Base-by-base conservation (phyloP, 2,888 invertebrate species). In the Sphaerophoria rueppellii region DNA sequence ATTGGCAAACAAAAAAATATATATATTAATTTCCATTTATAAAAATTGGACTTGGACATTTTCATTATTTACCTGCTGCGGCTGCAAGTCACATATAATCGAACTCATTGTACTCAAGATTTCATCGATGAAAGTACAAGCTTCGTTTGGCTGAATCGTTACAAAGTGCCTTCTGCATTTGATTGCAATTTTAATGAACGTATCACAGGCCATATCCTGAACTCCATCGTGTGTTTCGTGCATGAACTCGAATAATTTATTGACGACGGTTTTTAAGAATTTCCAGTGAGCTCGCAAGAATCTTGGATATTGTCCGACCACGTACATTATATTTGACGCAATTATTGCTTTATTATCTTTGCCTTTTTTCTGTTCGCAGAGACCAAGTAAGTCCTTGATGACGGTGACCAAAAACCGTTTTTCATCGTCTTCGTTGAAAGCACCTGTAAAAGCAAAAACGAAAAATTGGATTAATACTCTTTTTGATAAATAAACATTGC, bases 161-260 rank as follows among this genome's bases (percentile, higher is more conserved):
- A 99, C 98, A 93, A 99, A 99, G 93, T 99, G 99, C 88, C 99
- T 94, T 87, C 98, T 94, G 93, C 99, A 99, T 92, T 99, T 99
- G 89, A 98, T 94, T 40, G 99, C 98, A 90, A 99, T 99, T 93
- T 99, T 99, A 88, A 99, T 99, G 91, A 99, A 99, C 52, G 99
- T 99, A 93, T 99, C 99, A 93, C 99, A 99, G 82, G 99, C 99
- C 99, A 99, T 99, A 90, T 99, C 99, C 92, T 99, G 99, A 37
- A 99, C 99, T 89, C 99, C 99, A 92, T 99, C 99, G 91, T 99
- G 99, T 73, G 99, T 99, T 93, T 99, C 99, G 92, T 99, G 99
- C 99, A 99, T 99, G 92, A 99, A 99, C 93, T 99, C 99, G 93
- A 99, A 99, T 76, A 99, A 94, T 93, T 99, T 99, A 93, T 99